Percentiles rank a stretch among this genome's conserved stretches.
These are phyloP conservation scores for Cylindroiulus punctatus DNA, from an alignment of 2,888 invertebrate species.

Conservation along the genomic window DNA sequence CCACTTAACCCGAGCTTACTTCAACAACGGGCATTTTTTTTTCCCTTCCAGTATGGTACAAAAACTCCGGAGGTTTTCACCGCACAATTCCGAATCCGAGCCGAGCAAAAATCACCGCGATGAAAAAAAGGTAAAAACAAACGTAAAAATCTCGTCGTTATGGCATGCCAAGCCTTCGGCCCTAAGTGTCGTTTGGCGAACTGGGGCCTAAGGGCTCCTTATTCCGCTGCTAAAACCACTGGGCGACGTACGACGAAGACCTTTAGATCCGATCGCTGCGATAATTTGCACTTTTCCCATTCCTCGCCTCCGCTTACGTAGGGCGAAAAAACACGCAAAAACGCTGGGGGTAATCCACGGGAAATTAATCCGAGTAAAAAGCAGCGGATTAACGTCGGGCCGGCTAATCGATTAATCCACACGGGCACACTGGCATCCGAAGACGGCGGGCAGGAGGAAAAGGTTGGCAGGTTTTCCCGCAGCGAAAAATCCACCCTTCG, in stretches of 20 bases:
- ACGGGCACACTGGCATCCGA: not conserved
- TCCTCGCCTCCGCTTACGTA: not conserved
- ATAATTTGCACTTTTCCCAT: not conserved
- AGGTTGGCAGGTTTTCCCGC: too few relatives aligned
- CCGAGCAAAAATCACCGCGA: not conserved
- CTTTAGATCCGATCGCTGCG: not conserved
- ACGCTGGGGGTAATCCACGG: not conserved
- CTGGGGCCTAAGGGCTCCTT: not conserved
- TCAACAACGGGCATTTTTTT: too few relatives aligned
- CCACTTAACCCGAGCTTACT: too few relatives aligned
- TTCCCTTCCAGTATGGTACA: not conserved
- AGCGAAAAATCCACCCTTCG: too few relatives aligned
- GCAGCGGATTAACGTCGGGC: not conserved
- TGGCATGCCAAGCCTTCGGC: not conserved
- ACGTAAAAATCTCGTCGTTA: not conserved
- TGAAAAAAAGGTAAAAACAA: not conserved
- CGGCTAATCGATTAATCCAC: conserved; percentile 4
- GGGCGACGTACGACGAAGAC: not conserved
- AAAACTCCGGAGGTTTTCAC: conserved; percentile 16
- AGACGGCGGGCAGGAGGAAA: not conserved
- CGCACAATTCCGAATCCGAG: too few relatives aligned
- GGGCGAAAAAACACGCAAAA: not conserved
- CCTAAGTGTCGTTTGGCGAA: not conserved
- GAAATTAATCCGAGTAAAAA: conserved; percentile 8
- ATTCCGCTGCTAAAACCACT: conserved; percentile 19